Base-by-base conservation (phyloP, 2,888 invertebrate species). In the Phengaris arion region DNA sequence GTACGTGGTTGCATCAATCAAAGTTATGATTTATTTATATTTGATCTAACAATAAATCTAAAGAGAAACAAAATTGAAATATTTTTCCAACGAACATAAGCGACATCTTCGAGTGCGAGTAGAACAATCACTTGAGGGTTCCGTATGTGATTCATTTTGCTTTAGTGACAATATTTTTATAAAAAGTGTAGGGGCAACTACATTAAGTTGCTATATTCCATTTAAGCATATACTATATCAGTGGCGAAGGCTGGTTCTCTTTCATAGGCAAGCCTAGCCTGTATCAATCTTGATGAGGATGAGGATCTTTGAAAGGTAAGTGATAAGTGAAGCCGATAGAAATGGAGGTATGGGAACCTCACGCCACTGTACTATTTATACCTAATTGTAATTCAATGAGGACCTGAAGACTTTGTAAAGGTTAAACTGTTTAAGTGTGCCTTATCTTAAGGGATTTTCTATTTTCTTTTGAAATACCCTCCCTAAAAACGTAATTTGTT, bases 401-500 rank as follows among this genome's bases (percentile, higher is more conserved):
- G 35, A 35, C 3, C 35, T 35, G 35, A 35, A 2, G 35, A 35
- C 35, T 35, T 35, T 35, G 35, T 35, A 51, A 51, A 51, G 2
- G 9, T 51, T 51, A 51, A 51, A 10, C 10, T 10, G 6, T 8
- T 15, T 57, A 7, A 15, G 15, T 15, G 9, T 15, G 9, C 9
- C 7, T 22, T 22, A 22, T 22, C 22, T 22, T 55, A 5, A 15
- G 15, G 1, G 22, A 10, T 35, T 22, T 64, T 12, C 6, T 64
- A 64, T 64, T 13, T 6, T 13, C 35, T 64, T 64, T 10, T 15
- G 35, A 64, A 64, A 35, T 12, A 35, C 35, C 12, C 5, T 2
- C 12, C 64, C 64, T 35, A 64, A 64, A 45, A 64, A 64, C 64
- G 35, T 35, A 64, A 64, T 64, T 64, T 45, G 15, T 64, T 72